A percentile compares a stretch with the other conserved stretches of the same genome.
These are phyloP conservation scores for Erebia palarica DNA, from an alignment of 2,888 invertebrate species.

Conservation along the genomic window DNA sequence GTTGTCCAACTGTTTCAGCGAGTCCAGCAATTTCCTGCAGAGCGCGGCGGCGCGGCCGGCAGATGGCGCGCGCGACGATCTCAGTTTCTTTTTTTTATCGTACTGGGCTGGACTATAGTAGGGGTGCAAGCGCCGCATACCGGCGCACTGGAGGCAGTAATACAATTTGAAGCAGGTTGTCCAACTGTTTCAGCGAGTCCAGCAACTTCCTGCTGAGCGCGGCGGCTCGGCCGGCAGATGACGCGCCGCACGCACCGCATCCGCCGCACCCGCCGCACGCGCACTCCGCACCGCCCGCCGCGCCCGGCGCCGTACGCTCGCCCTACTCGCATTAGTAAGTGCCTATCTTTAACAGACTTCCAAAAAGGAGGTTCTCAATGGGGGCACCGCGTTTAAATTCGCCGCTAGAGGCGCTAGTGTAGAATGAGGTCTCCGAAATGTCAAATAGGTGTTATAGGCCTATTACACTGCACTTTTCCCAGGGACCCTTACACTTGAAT, in stretches of 20 bases:
- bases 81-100: too few species aligned
- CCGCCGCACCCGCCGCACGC: constrained; percentile 46
- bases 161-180: constrained; percentile 81
- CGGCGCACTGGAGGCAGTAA: constrained; percentile 72
- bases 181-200: constrained; percentile 80
- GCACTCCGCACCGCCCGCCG: constrained; percentile 12
- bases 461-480: too few species aligned
- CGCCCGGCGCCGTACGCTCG: constrained; percentile 17
- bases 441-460: too few species aligned
- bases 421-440: too few species aligned
- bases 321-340: constrained; percentile 37
- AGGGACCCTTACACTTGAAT: too few species aligned
- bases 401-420: too few species aligned
- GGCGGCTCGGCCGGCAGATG: constrained; percentile 69
- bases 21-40: constrained; percentile 77
- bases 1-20: constrained; percentile 80
- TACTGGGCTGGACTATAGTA: too few species aligned
- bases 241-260: constrained; percentile 44
- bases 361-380: not conserved
- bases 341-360: not conserved
- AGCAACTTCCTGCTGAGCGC: constrained; percentile 77
- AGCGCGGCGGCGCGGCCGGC: constrained; percentile 71
- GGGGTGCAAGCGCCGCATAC: constrained; percentile 35
- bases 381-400: too few species aligned
- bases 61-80: constrained; percentile 57